A percentile compares a stretch with the other conserved stretches of the same genome.
phyloP scores from a whole-genome alignment of 2,797 vertebrate species.

The Pangasius larnaudii region DNA sequence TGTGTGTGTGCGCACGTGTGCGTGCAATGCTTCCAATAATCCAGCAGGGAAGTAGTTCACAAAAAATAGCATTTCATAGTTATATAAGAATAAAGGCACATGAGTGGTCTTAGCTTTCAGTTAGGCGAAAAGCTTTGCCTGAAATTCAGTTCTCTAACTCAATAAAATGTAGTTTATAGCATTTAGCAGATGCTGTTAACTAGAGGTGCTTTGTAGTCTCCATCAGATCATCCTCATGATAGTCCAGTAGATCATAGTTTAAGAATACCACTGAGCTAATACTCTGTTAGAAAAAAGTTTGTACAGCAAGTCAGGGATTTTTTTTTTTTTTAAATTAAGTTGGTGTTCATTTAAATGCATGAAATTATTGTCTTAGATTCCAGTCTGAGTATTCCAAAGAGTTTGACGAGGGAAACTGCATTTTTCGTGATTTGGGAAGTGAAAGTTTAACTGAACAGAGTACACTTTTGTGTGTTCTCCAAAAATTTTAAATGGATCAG shows the following conservation, averaged over 20 bases:
- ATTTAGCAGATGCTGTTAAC: neutral
- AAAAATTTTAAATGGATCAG: neutral
- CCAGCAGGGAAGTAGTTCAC: slow-evolving; percentile 4
- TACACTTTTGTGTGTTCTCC: neutral
- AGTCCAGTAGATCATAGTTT: neutral
- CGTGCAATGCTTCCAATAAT: slow-evolving; percentile 10
- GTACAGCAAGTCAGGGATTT: neutral
- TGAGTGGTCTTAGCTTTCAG: neutral
- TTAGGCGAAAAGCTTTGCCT: neutral
- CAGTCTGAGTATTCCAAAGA: neutral
- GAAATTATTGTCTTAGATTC: neutral
- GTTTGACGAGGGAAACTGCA: neutral
- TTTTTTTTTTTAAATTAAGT: neutral
- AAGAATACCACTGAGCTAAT: neutral
- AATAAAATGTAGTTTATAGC: neutral
- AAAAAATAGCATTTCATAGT: slow-evolving; percentile 7
- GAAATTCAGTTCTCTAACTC: neutral
- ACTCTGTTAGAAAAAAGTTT: neutral
- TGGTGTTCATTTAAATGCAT: neutral
- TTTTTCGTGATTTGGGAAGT: neutral
- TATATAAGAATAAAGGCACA: slow-evolving; percentile 17
- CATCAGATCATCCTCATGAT: neutral
- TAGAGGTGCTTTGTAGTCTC: neutral
- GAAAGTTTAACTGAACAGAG: neutral
- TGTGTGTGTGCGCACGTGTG: neutral